Base-by-base conservation (phyloP, 2,113 vertebrate genomes). In the Hippocampus guttulatus region DNA sequence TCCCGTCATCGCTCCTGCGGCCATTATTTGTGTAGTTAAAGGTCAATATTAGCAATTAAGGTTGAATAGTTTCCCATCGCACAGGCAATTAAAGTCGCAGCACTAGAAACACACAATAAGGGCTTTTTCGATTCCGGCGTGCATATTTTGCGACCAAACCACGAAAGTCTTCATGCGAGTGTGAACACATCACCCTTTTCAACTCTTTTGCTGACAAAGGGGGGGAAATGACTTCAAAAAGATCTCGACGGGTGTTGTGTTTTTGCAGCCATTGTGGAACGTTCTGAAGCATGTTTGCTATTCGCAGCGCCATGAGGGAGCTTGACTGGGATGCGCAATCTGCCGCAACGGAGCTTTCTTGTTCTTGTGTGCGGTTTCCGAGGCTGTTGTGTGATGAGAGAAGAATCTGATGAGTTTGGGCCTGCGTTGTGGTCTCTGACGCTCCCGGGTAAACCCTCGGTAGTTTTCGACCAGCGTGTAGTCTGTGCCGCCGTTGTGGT, bases 401-500 rank as follows among this genome's bases (percentile, higher is more conserved):
- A 67, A 38, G 43, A 70, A 69, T 38, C 33, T 38, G 74, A 58
- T 72, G 71, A 20, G 21, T 78, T 43, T 73, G 55, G 27, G 30
- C 75, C 71, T 77, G 74, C 49, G 41, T 67, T 69, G 70, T 63
- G 70, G 67, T 70, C 63, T 76, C 58, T 64, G 75, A 78, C 68
- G 71, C 73, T 58, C 68, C 80, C 64, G 73, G 67, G 69, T 33
- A 33, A 79, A 20, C 69, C 33, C 70, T 78, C 40, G 71, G 74
- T 63, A 73, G 67, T 73, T 77, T 81, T 77, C 82, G 76, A 81
- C 76, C 71, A 78, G 69, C 66, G 75, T 76, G 71, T 72, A 71
- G 54, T 71, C 64, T 54, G 61, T 63, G n/a, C 57, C 25, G 27
- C 14, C 27, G 23, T 58, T 58, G 57, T 58, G 23, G 21, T 78